Evolutionary conservation across 2,113 vertebrate genomes (phyloP).

Genomic region (Pterocles burchelli): DNA sequence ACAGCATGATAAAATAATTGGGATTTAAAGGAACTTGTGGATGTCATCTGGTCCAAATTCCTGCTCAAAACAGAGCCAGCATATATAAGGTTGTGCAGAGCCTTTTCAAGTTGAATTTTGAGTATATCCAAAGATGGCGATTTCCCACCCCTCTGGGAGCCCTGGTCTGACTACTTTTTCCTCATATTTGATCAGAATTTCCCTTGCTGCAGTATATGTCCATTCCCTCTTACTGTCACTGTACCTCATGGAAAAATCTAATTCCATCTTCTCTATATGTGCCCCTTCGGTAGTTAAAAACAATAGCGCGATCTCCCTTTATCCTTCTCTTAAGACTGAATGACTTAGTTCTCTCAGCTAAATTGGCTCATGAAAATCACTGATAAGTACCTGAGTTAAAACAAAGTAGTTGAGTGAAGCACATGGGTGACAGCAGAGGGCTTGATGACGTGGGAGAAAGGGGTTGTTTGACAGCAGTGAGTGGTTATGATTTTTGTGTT

Average conservation of each 20-base stretch:
- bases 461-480: not conserved
- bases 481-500: not conserved
- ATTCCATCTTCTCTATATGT: not conserved
- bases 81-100: not conserved
- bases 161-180: not conserved
- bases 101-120: not conserved
- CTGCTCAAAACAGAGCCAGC: not conserved
- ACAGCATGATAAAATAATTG: not conserved
- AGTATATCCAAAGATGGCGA: not conserved
- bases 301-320: not conserved
- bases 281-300: not conserved
- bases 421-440: not conserved
- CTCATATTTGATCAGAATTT: not conserved
- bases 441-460: not conserved
- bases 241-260: not conserved
- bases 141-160: not conserved
- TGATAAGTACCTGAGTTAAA: not conserved
- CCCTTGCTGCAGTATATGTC: not conserved
- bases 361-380: not conserved
- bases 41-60: no score
- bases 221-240: not conserved
- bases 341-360: not conserved
- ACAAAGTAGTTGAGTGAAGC: not conserved
- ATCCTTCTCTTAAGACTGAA: not conserved
- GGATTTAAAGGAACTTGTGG: not conserved